A percentile compares a stretch with the other conserved stretches of the same genome.
phyloP scores from a whole-genome alignment of 2,797 vertebrate species.

The Bradypodion ventrale region DNA sequence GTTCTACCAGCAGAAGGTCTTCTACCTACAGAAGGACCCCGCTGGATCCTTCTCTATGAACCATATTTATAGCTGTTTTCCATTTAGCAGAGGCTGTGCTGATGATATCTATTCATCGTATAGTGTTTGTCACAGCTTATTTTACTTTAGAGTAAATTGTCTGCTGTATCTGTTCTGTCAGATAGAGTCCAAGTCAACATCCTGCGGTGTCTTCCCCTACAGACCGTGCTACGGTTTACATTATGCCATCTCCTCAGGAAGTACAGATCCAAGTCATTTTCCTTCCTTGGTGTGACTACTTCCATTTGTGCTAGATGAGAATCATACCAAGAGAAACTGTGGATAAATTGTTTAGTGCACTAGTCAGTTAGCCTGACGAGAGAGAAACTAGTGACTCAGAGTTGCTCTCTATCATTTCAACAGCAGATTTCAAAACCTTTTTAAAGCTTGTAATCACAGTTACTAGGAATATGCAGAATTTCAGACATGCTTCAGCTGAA shows the following conservation, averaged over 20 bases:
- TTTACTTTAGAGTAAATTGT: background rate
- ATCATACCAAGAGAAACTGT: constrained; percentile 23
- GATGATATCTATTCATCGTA: background rate
- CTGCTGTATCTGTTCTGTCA: constrained; percentile 4
- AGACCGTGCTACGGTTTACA: background rate
- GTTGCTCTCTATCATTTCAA: background rate
- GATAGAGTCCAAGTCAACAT: constrained; percentile 9
- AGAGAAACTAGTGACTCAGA: background rate
- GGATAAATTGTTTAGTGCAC: background rate
- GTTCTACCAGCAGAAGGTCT: background rate
- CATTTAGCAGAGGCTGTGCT: background rate
- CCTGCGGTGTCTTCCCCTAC: background rate
- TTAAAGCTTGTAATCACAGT: background rate
- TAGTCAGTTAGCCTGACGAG: background rate
- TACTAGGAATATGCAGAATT: background rate
- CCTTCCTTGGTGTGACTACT: constrained; percentile 19
- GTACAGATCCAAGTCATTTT: constrained; percentile 17
- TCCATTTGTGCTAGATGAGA: background rate
- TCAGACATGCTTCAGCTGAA: background rate
- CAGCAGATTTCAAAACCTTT: background rate
- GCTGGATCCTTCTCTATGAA: background rate
- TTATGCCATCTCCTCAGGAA: constrained; percentile 7
- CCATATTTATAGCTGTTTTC: constrained; percentile 42
- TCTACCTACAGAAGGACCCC: background rate
- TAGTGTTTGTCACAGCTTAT: background rate